A percentile compares a stretch with the other conserved stretches of the same genome.
These are phyloP conservation scores for Tragelaphus scriptus DNA, from an alignment of 2,113 vertebrate genomes.

Conservation along the genomic window DNA sequence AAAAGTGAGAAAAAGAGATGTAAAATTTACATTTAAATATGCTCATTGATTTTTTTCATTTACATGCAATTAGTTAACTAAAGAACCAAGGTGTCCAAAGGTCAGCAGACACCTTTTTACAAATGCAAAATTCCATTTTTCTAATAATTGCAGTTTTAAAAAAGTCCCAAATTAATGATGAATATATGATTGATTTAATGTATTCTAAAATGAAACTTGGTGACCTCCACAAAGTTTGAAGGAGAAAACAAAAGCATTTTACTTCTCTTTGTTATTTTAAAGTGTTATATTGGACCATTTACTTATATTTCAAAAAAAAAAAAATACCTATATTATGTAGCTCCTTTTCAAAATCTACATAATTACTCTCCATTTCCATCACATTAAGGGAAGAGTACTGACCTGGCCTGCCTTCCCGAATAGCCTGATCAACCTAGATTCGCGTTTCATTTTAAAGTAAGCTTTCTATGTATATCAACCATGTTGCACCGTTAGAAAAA, in stretches of 20 bases:
- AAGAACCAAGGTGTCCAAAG: slow-evolving; percentile 22
- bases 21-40: slow-evolving; percentile 53
- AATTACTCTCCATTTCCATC: neutral
- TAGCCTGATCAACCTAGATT: neutral
- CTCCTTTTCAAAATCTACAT: neutral
- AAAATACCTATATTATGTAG: neutral
- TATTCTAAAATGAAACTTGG: neutral
- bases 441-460: neutral
- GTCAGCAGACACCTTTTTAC: slow-evolving; percentile 13
- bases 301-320: neutral
- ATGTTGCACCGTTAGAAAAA: neutral
- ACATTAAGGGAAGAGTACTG: neutral
- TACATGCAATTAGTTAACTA: slow-evolving; percentile 41
- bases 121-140: slow-evolving; percentile 26
- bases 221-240: neutral
- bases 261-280: neutral
- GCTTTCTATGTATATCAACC: neutral
- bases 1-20: neutral
- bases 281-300: neutral
- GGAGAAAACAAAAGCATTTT: neutral
- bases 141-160: neutral
- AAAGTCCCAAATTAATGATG: neutral
- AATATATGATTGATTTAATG: neutral
- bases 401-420: neutral
- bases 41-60: slow-evolving; percentile 27